Percentiles rank a stretch among this genome's conserved stretches.
Evolutionary conservation across 2,113 vertebrate genomes (phyloP).

Genomic region (Sphaerodactylus townsendi): DNA sequence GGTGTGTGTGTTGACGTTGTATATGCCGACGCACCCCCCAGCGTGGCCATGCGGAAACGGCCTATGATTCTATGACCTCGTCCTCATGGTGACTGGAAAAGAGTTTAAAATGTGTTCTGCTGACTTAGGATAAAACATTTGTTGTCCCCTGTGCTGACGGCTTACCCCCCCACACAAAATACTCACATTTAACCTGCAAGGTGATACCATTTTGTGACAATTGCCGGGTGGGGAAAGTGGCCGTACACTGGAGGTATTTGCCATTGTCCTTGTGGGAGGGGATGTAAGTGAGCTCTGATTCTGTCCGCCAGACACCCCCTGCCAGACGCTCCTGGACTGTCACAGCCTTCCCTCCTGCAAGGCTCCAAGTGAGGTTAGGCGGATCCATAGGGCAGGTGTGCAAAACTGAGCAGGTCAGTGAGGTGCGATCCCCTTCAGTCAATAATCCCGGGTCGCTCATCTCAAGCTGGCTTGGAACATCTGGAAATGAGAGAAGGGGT

Average conservation of each 20-base stretch:
- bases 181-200: constrained; percentile 76
- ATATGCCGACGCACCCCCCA: too few species aligned
- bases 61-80: too few species aligned
- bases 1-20: too few species aligned
- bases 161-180: too few species aligned
- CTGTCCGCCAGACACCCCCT: constrained; percentile 6
- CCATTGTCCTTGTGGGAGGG: constrained; percentile 63
- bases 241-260: constrained; percentile 65
- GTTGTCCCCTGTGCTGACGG: too few species aligned
- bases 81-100: too few species aligned
- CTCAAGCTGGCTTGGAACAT: constrained; percentile 60
- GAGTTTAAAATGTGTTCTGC: too few species aligned
- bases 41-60: too few species aligned
- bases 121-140: too few species aligned
- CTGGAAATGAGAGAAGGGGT: constrained; percentile 43
- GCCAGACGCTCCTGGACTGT: constrained; percentile 17
- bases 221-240: constrained; percentile 51
- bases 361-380: constrained; percentile 70
- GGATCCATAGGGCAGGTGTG: constrained; percentile 69
- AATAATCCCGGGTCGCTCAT: constrained; percentile 61
- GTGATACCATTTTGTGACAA: constrained; percentile 12
- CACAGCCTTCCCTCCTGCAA: constrained; percentile 45
- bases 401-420: constrained; percentile 72
- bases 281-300: constrained; percentile 65
- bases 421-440: constrained; percentile 69